Conservation (phyloP, 2,888 invertebrate genomes). For the Cybosia mesomella region DNA sequence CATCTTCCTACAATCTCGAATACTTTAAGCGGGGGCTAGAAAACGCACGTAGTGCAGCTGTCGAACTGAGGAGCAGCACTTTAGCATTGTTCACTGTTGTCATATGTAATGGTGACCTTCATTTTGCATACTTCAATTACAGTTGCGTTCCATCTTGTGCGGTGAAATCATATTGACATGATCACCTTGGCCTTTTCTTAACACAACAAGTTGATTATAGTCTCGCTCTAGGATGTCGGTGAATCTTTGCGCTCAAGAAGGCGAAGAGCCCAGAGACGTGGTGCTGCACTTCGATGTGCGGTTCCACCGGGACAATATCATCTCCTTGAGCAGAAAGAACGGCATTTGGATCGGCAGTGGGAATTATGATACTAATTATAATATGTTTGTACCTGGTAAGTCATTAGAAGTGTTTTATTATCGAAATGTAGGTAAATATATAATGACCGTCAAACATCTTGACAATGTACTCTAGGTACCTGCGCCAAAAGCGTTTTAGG, state of each 20-base stretch:
- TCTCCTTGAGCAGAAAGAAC: conserved; percentile 78
- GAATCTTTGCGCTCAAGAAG: conserved; percentile 81
- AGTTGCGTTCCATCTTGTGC: no score
- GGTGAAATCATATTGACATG: no score
- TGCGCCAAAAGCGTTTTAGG: no score
- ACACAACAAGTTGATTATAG: neutral
- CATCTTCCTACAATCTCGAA: no score
- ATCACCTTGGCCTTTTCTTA: neutral
- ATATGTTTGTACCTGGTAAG: conserved; percentile 83
- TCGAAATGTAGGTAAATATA: neutral
- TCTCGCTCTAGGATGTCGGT: conserved; percentile 74
- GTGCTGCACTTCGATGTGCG: conserved; percentile 82
- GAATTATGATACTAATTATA: conserved; percentile 82
- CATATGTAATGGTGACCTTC: no score
- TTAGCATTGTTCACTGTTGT: no score
- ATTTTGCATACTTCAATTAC: no score
- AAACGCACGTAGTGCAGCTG: no score
- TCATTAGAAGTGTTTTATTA: neutral
- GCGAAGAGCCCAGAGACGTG: conserved; percentile 80
- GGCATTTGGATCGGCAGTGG: conserved; percentile 84
- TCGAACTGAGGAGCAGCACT: no score
- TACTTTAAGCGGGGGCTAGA: no score
- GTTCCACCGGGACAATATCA: conserved; percentile 82
- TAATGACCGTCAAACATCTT: neutral
- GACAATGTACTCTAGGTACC: neutral